phyloP scores from a whole-genome alignment of 2,797 vertebrate genomes.

The Chanos chanos region DNA sequence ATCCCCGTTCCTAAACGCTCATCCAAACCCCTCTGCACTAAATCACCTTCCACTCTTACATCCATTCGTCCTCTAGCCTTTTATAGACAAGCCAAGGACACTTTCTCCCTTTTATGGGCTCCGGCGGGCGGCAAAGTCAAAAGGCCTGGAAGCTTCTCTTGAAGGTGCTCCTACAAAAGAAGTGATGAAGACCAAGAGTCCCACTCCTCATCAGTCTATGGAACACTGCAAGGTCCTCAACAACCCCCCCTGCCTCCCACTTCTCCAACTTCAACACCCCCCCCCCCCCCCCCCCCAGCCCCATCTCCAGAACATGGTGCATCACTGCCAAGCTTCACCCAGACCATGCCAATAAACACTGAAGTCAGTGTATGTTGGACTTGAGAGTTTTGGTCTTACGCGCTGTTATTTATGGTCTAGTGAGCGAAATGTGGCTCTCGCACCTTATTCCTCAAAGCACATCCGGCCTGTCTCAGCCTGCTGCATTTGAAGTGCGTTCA shows the following conservation, averaged over 20 bases:
- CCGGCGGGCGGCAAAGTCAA: conserved; percentile 23
- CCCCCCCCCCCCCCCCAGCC: background rate
- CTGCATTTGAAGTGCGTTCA: conserved; percentile 26
- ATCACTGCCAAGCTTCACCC: conserved; percentile 43
- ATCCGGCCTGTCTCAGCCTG: conserved; percentile 62
- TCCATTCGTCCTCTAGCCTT: conserved; percentile 55
- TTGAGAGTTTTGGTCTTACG: conserved; percentile 32
- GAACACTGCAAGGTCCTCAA: conserved; percentile 1
- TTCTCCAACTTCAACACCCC: background rate
- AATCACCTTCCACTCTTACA: conserved; percentile 57
- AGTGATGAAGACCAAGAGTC: conserved; percentile 41
- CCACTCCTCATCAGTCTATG: conserved; percentile 6
- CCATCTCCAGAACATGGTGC: conserved; percentile 35
- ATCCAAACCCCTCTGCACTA: conserved; percentile 39
- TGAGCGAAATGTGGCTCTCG: conserved; percentile 51
- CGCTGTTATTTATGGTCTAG: conserved; percentile 41
- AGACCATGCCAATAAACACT: conserved; percentile 44
- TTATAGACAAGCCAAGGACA: conserved; percentile 68
- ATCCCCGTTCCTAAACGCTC: conserved; percentile 35
- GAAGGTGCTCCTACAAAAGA: conserved; percentile 58
- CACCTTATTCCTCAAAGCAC: conserved; percentile 47
- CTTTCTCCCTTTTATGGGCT: conserved; percentile 75
- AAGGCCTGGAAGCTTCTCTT: conserved; percentile 22
- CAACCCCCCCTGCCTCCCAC: background rate
- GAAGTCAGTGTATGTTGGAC: conserved; percentile 39